A percentile compares a stretch with the other conserved stretches of the same genome.
phyloP scores from a whole-genome alignment of 2,113 vertebrate species.

The Talpa occidentalis region DNA sequence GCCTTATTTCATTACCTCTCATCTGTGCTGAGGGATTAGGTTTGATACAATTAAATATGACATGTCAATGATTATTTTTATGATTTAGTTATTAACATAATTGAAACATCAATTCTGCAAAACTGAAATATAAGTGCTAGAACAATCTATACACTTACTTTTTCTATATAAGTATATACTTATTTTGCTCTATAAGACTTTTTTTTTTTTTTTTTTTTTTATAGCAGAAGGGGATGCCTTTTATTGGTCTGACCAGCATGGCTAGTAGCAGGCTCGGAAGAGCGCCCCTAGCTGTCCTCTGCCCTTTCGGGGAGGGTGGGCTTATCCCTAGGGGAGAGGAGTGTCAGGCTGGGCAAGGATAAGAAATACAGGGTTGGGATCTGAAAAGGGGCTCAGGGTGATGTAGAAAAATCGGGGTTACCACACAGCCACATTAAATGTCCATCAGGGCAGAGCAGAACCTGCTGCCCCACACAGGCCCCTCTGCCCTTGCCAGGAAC shows the following conservation, averaged over 20 bases:
- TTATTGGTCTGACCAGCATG: too few relatives aligned
- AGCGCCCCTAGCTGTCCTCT: not conserved
- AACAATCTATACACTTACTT: not conserved
- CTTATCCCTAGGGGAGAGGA: not conserved
- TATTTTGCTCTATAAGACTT: too few relatives aligned
- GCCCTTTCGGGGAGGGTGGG: not conserved
- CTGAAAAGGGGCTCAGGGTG: not conserved
- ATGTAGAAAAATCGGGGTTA: not conserved
- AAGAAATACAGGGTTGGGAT: not conserved
- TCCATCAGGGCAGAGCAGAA: not conserved
- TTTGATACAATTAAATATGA: conserved; percentile 40
- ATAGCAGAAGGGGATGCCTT: too few relatives aligned
- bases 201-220: too few relatives aligned
- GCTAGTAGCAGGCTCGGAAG: not conserved
- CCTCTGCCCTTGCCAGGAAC: not conserved
- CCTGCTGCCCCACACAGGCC: too few relatives aligned
- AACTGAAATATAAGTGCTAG: conserved; percentile 21
- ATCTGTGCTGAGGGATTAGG: not conserved
- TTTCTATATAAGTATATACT: too few relatives aligned
- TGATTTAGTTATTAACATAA: conserved; percentile 29
- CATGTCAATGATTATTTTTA: conserved; percentile 6
- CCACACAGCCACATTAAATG: not conserved
- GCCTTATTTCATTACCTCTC: not conserved
- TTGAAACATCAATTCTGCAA: not conserved
- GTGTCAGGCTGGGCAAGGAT: not conserved